Base-by-base conservation (phyloP, 2,113 vertebrate genomes). In the Dipodomys ordii region DNA sequence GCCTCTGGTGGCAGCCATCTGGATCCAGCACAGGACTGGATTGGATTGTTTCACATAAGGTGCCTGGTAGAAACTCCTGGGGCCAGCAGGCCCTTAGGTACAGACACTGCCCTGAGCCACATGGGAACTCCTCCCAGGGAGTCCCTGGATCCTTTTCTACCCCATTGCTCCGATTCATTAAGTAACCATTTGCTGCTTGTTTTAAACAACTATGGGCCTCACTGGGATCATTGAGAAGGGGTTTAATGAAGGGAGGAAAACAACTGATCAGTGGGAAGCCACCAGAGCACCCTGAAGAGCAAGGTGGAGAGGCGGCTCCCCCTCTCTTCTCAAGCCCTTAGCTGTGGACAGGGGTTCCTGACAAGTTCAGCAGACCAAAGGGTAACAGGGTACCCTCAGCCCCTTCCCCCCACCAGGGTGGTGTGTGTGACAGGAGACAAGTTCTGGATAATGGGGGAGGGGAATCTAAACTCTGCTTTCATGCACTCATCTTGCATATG, bases 231-330 rank as follows among this genome's bases (percentile, higher is more conserved):
- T 81, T 87, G 83, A 46, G 72, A 68, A 65, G n/a, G 16, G 27
- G 64, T 8, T 88, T 91, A 74, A 88, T 28, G 74, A 93, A 79
- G 85, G 44, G 74, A 92, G 88, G 69, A 46, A 88, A 85, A 62
- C 73, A n/a, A 39, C n/a, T 3, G 28, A 72, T 19, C 8, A 60
- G 23, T 46, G n/a, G 49, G 72, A 78, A 87, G 62, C 3, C 10
- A 25, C 67, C 83, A 60, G 76, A 57, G 13, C 32, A 57, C 3
- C 8, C 0, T 57, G 15, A 57, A 18, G 12, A 57, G 15, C 19
- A 49, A 64, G 69, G 20, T 46, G 62, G 3, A 7, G 22, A 57
- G 30, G 11, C 27, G 6, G 10, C 71, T 53, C 44, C 7, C 73
- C 20, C 18, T 49, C 0, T 0, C 53, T 80, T 19, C 72, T 35